phyloP scores from a whole-genome alignment of 2,113 vertebrate species.

The Tyto alba region DNA sequence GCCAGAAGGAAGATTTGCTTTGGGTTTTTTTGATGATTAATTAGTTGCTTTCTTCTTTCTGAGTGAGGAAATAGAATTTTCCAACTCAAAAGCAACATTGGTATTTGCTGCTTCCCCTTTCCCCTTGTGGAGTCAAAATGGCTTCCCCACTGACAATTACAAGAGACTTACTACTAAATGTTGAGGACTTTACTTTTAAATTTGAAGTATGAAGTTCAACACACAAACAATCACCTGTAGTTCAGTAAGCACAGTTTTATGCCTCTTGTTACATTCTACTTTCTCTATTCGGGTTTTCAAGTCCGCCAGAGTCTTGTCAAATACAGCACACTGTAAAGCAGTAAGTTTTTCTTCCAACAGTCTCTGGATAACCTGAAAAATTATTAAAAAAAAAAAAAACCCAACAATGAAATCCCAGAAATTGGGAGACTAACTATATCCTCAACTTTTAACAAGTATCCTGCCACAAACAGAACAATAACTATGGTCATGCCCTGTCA shows the following conservation, averaged over 20 bases:
- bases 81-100: not conserved
- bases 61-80: not conserved
- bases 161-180: not conserved
- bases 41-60: not conserved
- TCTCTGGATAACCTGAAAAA: constrained; percentile 84
- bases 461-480: not conserved
- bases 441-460: not conserved
- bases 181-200: not conserved
- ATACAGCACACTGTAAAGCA: constrained; percentile 81
- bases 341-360: constrained; percentile 87
- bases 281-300: constrained; percentile 90
- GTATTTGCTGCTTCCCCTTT: not conserved
- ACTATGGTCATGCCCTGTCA: not conserved
- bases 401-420: not conserved
- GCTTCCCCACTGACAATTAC: not conserved
- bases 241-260: constrained; percentile 85
- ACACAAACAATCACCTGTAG: constrained; percentile 79
- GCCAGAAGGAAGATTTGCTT: not conserved
- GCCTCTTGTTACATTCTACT: constrained; percentile 88
- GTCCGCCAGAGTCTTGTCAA: constrained; percentile 87
- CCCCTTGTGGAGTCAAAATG: not conserved
- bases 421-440: not conserved
- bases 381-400: not conserved
- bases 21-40: not conserved
- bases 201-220: not conserved